Conservation (phyloP, 2,113 vertebrate genomes). For the Dipodomys ordii region DNA sequence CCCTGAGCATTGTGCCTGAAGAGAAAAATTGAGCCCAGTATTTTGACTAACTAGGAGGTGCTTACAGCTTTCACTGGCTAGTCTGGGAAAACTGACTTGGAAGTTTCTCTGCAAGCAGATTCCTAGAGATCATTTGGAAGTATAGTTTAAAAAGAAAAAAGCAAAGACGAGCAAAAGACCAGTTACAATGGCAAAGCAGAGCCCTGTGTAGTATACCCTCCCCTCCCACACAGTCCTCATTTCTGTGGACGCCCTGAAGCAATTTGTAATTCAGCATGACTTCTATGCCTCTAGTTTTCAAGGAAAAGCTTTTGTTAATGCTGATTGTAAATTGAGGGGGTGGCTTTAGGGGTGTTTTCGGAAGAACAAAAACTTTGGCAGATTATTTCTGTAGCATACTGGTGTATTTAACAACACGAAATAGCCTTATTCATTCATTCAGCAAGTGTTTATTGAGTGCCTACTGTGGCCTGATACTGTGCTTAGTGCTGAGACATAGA, state of each 20-base stretch:
- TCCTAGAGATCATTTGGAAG: not conserved
- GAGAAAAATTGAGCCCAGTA: not conserved
- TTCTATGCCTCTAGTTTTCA: constrained; percentile 37
- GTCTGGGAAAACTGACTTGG: not conserved
- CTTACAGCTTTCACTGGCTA: constrained; percentile 4
- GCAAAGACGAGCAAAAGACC: not conserved
- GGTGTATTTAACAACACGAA: constrained; percentile 10
- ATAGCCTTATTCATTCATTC: not conserved
- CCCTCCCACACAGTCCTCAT: not conserved
- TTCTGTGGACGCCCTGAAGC: not conserved
- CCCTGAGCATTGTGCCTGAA: not conserved
- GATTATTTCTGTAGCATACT: constrained; percentile 31
- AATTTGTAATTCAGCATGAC: constrained; percentile 23
- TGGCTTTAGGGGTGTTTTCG: constrained; percentile 50
- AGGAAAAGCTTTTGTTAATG: constrained; percentile 61
- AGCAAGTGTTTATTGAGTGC: not conserved
- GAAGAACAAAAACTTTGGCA: constrained; percentile 41
- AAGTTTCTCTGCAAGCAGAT: not conserved
- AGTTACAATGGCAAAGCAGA: not conserved
- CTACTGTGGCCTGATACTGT: not conserved
- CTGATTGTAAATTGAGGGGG: constrained; percentile 57
- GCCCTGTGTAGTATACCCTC: not conserved
- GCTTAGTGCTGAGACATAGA: not conserved
- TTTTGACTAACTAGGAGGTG: not conserved
- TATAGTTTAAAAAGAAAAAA: constrained; percentile 2